These are phyloP conservation scores for Mechanitis messenoides DNA, from an alignment of 2,888 invertebrate species.

Conservation along the genomic window DNA sequence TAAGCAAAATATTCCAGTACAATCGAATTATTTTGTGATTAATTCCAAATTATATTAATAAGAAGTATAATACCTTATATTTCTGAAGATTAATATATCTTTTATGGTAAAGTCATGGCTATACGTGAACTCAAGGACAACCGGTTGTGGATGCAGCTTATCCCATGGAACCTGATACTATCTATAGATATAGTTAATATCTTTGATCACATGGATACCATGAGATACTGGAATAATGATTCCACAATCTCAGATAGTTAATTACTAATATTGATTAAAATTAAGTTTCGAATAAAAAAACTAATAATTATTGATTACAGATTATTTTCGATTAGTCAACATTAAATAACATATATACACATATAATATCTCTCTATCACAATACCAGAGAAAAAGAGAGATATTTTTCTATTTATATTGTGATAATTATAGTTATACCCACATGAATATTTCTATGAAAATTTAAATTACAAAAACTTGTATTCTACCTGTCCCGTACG, in stretches of 20 bases:
- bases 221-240: no score
- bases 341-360: no score
- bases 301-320: no score
- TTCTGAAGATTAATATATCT: constrained; percentile 8
- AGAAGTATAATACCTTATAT: constrained; percentile 1
- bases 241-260: no score
- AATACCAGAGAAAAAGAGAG: no score
- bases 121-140: constrained; percentile 51
- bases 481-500: constrained; percentile 34
- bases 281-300: no score
- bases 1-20: no score
- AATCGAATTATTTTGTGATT: no score
- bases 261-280: no score
- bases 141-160: constrained; percentile 40
- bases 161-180: constrained; percentile 32
- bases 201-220: constrained; percentile 14
- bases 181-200: constrained; percentile 19
- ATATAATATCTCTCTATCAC: no score
- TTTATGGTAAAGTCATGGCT: constrained; percentile 22
- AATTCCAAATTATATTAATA: not conserved
- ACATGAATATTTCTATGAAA: constrained; percentile 34
- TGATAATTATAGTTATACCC: not conserved
- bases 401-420: not conserved
- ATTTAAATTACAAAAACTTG: constrained; percentile 33
- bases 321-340: no score